Base-by-base conservation (phyloP, 2,113 vertebrate species). In the Corvus cornix region DNA sequence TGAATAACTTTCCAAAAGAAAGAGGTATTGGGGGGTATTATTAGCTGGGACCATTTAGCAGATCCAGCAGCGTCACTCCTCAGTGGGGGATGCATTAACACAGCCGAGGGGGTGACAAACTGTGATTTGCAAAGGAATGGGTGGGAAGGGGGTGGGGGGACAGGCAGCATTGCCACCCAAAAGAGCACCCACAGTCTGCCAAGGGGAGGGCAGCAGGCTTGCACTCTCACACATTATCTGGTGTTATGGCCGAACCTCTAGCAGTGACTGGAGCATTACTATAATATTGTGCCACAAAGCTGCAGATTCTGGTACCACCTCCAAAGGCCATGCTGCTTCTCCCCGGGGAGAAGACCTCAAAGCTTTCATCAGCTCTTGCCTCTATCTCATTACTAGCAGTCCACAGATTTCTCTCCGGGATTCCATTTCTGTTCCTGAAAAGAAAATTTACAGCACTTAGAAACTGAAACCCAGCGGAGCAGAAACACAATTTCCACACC, bases 1-100 rank as follows among this genome's bases (percentile, higher is more conserved):
- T 39, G 89, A 90, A 94, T 81, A 87, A 89, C 87, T 95, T 91
- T 67, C 89, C 72, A 84, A 96, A 95, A 92, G 51, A 83, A 94
- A 92, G 84, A 84, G 22, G 46, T 53, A 77, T 87, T 43, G 73
- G 62, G 87, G 67, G 31, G 43, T 94, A 81, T 88, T 89, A 90
- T 95, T 91, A 91, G 51, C 68, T 53, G 23, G 76, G 73, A 63
- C 76, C 55, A 59, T 89, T 86, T 37, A 84, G 37, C 37, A 72
- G 46, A 69, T 60, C 83, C 72, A 66, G 86, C 76, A 70, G 84
- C 2, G 11, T n/a, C 53, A 43, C 62, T 64, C 44, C 52, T 46
- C 63, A 23, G 26, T 0, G 0, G 24, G 37, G 24, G 53, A 59
- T 30, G 21, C 30, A 6, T 43, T 37, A 48, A 52, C 83, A 73